Conservation (phyloP, 2,888 invertebrate species). For the Chalcis sispes region DNA sequence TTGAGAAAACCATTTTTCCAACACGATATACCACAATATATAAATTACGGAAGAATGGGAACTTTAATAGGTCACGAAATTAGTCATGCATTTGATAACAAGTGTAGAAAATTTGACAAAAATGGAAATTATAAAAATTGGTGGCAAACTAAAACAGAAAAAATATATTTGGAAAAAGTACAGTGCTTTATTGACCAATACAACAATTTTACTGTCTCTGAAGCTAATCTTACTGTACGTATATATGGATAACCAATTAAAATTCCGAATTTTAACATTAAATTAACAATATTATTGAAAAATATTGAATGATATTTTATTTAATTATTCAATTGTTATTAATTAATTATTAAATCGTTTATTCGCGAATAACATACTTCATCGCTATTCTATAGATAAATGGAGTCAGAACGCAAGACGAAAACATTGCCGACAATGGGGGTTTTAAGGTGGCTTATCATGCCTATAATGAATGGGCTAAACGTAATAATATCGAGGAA, state of each 20-base stretch:
- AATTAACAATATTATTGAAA: too few relatives aligned
- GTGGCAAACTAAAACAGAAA: slow-evolving; percentile 92
- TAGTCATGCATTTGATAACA: slow-evolving; percentile 92
- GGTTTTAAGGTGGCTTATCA: slow-evolving; percentile 77
- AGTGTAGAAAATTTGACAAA: slow-evolving; percentile 93
- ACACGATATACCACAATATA: slow-evolving; percentile 90
- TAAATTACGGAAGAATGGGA: slow-evolving; percentile 94
- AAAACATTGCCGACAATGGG: slow-evolving; percentile 61
- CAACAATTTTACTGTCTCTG: slow-evolving; percentile 90
- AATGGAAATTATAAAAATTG: slow-evolving; percentile 94
- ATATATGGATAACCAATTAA: too few relatives aligned
- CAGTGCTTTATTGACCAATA: slow-evolving; percentile 96
- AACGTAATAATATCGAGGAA: neutral
- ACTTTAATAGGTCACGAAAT: slow-evolving; percentile 95
- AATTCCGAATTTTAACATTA: too few relatives aligned
- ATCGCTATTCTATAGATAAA: slow-evolving; percentile 37
- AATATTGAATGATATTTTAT: too few relatives aligned
- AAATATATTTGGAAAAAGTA: slow-evolving; percentile 88
- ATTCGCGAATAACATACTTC: too few relatives aligned
- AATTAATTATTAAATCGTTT: too few relatives aligned
- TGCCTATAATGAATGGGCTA: slow-evolving; percentile 70
- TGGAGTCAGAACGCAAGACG: slow-evolving; percentile 39
- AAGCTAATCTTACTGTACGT: too few relatives aligned
- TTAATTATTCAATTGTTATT: too few relatives aligned
- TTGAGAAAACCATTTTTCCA: slow-evolving; percentile 86